Conservation (phyloP, 2,113 vertebrate species). For the Indicator indicator region DNA sequence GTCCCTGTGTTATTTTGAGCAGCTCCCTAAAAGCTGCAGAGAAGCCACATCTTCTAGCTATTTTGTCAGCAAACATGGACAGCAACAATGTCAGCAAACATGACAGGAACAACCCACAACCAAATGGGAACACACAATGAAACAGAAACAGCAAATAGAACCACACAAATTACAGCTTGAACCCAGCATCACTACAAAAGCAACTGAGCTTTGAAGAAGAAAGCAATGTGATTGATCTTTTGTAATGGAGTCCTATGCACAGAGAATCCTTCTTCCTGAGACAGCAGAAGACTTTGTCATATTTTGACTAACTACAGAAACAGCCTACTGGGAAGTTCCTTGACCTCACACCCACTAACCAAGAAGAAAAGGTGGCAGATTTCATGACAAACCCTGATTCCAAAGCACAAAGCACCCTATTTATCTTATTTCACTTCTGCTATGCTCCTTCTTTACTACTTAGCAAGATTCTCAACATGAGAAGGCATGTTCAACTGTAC, state of each 20-base stretch:
- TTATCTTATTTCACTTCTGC: neutral
- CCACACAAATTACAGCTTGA: neutral
- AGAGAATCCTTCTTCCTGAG: neutral
- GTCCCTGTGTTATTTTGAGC: neutral
- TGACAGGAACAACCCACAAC: neutral
- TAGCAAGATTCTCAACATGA: neutral
- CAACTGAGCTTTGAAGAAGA: neutral
- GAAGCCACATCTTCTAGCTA: neutral
- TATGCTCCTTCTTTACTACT: neutral
- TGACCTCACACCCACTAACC: neutral
- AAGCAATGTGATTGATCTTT: neutral
- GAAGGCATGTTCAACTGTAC: neutral
- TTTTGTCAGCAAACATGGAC: neutral
- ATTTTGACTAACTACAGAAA: neutral
- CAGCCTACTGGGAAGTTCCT: neutral
- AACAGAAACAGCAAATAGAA: neutral
- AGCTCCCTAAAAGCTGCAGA: neutral
- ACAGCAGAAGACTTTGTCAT: neutral
- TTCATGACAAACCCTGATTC: neutral
- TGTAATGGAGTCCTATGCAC: neutral
- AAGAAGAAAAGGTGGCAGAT: neutral
- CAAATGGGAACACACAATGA: rapidly evolving
- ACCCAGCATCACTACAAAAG: neutral
- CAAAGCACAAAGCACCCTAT: neutral
- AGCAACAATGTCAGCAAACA: neutral